Evolutionary conservation across 2,888 invertebrate species (phyloP), one percentile per base, ranked within the genome.

Genomic region (Sphinx pinastri): DNA sequence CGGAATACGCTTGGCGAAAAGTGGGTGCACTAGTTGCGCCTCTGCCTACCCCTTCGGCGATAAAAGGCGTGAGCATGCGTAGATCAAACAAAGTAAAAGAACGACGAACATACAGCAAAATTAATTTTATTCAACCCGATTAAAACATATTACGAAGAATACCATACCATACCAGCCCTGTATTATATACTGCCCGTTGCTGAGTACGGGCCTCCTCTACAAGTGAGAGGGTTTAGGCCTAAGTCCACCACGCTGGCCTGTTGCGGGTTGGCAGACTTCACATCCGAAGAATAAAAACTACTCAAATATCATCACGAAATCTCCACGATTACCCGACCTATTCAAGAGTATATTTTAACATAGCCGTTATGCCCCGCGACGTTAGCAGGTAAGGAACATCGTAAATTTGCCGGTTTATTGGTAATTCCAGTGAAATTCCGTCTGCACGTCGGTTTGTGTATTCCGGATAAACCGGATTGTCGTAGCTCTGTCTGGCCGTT

Each of bases 391-490:
- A 55, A 66, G 69, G 72, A 55, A 58, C 57, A 68, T 73, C 74
- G 75, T 78, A 77, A 79, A 78, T 77, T 78, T 75, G 60, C 68
- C 52, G 68, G 71, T 73, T 77, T 78, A 77, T 77, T 75, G 75
- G 74, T 73, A 73, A 79, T 78, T 73, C 71, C 69, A 68, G 70
- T 70, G 31, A 38, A 73, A 74, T 74, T 72, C 70, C 51, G 71
- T 70, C 73, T 71, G 71, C 72, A 74, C 66, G 31, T 47, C 31
- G 66, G 63, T 51, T 55, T 54, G 31, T 13, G 3, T n/a, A 14
- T 67, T 54, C 52, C n/a, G 16, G 67, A 67, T 7, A 31, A 31
- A 52, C 51, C 67, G 54, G 54, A 31, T 45, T 19, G 49, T 19
- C 52, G 19, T 67, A 38, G 54, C 54, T 45, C n/a, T n/a, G 19